phyloP scores from a whole-genome alignment of 2,113 vertebrate genomes.

The Callionymus lyra region DNA sequence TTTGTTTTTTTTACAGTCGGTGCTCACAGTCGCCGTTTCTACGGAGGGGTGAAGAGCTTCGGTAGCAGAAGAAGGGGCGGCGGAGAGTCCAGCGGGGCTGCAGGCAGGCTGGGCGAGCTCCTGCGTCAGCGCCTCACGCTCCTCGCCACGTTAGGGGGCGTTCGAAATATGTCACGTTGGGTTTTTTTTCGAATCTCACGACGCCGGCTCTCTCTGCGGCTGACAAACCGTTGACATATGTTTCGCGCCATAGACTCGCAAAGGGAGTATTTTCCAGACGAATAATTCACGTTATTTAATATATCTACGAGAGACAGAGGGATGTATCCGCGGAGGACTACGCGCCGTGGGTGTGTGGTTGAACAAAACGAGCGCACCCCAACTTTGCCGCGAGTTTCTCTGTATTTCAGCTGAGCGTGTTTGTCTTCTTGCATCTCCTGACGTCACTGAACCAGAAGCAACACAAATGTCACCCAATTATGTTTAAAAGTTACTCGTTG shows the following conservation, averaged over 20 bases:
- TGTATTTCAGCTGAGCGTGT: background rate
- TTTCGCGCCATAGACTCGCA: no score
- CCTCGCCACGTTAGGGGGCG: slow-evolving; percentile 17
- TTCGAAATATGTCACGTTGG: slow-evolving; percentile 29
- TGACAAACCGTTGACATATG: no score
- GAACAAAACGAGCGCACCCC: slow-evolving; percentile 25
- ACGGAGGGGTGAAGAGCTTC: slow-evolving; percentile 20
- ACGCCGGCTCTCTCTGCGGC: no score
- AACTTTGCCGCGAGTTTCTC: slow-evolving; percentile 30
- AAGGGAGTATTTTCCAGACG: no score
- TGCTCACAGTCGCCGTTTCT: slow-evolving; percentile 33
- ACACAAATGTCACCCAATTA: no score
- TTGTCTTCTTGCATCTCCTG: background rate
- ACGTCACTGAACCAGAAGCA: no score
- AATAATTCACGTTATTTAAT: no score
- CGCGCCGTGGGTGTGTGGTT: slow-evolving; percentile 3
- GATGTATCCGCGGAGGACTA: background rate
- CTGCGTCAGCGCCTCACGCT: slow-evolving; percentile 34
- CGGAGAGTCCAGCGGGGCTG: slow-evolving; percentile 10
- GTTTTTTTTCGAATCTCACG: slow-evolving; percentile 1
- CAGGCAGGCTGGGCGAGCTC: slow-evolving; percentile 7
- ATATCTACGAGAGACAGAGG: no score
- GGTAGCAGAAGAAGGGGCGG: slow-evolving; percentile 12
- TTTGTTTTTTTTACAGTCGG: no score
- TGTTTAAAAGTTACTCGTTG: no score